Evolutionary conservation across 2,797 vertebrate species (phyloP).

Genomic region (Pipistrellus pygmaeus): DNA sequence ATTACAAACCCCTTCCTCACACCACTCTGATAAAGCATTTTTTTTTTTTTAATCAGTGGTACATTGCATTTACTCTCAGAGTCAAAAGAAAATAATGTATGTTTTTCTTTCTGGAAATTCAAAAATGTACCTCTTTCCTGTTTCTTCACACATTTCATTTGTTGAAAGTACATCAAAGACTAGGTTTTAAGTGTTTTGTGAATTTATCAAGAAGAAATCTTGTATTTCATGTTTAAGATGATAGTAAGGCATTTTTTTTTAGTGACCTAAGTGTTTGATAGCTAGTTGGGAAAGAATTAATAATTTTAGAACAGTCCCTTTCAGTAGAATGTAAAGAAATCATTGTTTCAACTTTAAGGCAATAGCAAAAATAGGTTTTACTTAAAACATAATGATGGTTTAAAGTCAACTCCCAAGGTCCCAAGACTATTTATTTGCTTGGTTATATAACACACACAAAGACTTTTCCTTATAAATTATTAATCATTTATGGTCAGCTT

Average conservation of each 20-base stretch:
- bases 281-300: background rate
- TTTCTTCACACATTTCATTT: background rate
- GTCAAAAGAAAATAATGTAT: background rate
- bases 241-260: background rate
- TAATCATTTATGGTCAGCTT: conserved; percentile 12
- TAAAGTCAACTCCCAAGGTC: background rate
- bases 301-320: conserved; percentile 26
- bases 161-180: background rate
- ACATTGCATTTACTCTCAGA: background rate
- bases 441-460: background rate
- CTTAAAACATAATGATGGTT: conserved; percentile 12
- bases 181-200: background rate
- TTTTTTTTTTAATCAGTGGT: conserved; percentile 13
- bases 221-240: background rate
- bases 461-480: conserved; percentile 25
- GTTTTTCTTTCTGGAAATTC: conserved; percentile 29
- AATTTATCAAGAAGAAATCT: background rate
- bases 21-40: background rate
- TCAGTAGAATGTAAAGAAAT: background rate
- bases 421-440: background rate
- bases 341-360: conserved; percentile 27
- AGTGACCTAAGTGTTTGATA: background rate
- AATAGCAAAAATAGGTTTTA: conserved; percentile 25
- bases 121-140: background rate
- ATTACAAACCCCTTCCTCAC: background rate